Evolutionary conservation across 2,888 invertebrate genomes (phyloP), one percentile per base, ranked within the genome.

Genomic region (Oxystoma pomonae): DNA sequence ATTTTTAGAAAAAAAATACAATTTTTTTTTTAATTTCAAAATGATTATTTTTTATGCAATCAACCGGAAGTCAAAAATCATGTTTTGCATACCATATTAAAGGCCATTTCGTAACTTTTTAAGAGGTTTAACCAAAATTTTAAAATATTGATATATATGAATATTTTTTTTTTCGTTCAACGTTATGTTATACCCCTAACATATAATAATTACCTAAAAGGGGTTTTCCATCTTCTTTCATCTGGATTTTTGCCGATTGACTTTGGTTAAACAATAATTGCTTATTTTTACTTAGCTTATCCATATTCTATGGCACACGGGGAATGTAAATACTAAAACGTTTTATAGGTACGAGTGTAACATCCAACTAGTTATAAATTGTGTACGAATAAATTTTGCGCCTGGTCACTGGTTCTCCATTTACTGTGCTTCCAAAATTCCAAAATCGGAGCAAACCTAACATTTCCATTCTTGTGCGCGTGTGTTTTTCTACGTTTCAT

Each of bases 401-500:
- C n/a, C 35, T 12, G n/a, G 17, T 61, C 83, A 82, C 83, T 83
- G 78, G 83, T 84, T 82, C 90, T 88, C 90, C 90, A 90, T 86
- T 90, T 90, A 84, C 87, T 87, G 84, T 90, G 90, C 82, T 90
- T 90, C 88, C 89, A 89, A 84, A 88, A 87, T 83, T 88, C 88
- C 81, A 85, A 84, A 68, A 77, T 74, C 69, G 12, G 35, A 7
- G 67, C 65, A 70, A 61, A 66, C 63, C 65, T 66, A 66, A 64
- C 65, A 68, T 72, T 69, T 69, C 70, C 71, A 73, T 69, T 65
- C 69, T 73, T 67, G 61, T 62, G 18, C 52, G 56, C 53, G n/a
- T 17, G 18, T 12, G 55, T 35, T 35, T 35, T 12, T 35, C 35
- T 35, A 12, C 12, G 5, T 12, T 35, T 35, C 35, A 35, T 35